Evolutionary conservation across 2,888 invertebrate genomes (phyloP).

Genomic region (Marasmarcha lunaedactyla): DNA sequence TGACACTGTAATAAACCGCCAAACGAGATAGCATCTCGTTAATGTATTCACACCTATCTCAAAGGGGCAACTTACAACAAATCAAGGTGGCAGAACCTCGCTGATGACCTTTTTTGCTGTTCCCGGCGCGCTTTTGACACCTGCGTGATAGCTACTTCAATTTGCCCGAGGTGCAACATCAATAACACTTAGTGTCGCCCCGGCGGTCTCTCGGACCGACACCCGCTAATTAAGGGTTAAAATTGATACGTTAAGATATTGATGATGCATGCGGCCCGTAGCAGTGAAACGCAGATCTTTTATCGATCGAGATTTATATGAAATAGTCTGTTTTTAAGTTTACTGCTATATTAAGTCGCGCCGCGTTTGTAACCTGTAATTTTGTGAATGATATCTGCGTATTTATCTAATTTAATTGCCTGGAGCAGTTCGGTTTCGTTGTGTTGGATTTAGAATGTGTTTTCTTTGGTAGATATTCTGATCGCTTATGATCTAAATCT

Average conservation of each 20-base stretch:
- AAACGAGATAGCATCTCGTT: no score
- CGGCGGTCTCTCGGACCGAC: conserved; percentile 25
- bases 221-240: conserved; percentile 42
- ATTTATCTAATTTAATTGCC: background rate
- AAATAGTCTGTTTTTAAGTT: background rate
- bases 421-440: background rate
- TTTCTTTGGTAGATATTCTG: no score
- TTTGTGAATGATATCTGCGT: background rate
- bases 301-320: conserved; percentile 4
- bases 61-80: no score
- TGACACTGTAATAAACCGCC: no score
- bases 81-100: conserved; percentile 5
- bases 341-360: background rate
- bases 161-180: conserved; percentile 47
- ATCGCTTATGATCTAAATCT: no score
- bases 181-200: conserved; percentile 40
- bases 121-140: conserved; percentile 59
- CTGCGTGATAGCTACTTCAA: conserved; percentile 48
- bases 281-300: conserved; percentile 1
- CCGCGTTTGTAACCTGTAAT: background rate
- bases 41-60: no score
- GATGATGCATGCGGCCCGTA: conserved; percentile 12
- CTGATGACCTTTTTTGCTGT: conserved; percentile 62
- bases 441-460: background rate
- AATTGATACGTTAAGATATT: conserved; percentile 50